Evolutionary conservation across 2,797 vertebrate species (phyloP), one percentile per base, ranked within the genome.

Genomic region (Otolemur crassicaudatus): DNA sequence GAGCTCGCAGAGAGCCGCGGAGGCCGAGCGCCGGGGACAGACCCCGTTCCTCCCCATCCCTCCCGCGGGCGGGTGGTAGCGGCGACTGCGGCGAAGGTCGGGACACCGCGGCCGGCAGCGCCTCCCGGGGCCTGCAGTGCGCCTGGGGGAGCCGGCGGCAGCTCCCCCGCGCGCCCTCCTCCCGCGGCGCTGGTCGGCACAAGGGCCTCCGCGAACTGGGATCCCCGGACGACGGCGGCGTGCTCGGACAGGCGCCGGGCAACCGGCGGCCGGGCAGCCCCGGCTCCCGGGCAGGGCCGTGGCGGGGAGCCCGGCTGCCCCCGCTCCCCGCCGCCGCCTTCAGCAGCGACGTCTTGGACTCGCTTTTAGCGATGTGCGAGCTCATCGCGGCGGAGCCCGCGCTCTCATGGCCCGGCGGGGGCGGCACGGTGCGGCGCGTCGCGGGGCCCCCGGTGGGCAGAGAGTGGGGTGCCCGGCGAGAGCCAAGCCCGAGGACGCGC

Each of bases 141-240:
- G 95, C 97, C 81, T 80, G 92, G 92, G 97, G 98, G 97, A 88
- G 97, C 84, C 99, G 98, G 94, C 97, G 97, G 73, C 91, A 90
- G 97, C 97, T 98, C 93, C 92, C 98, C 87, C 98, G 98, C 96
- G 98, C 98, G 95, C 98, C 98, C 97, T 95, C 97, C 86, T 99
- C 98, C 81, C 98, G 98, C 88, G 98, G 98, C 82, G 98, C 98
- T 1, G 99, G 99, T 87, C 99, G 99, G 98, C 99, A 99, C 56
- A 99, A 99, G 73, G 99, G 99, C 99, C 99, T 99, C 98, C 99
- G 98, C 53, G 99, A 99, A 90, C 99, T 99, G 82, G 99, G 98
- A 96, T 99, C 99, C 97, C 98, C 98, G 86, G 99, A 99, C 87
- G 98, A 98, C 86, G 97, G 93, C 79, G 98, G 96, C 53, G 97